Evolutionary conservation across 2,113 vertebrate species (phyloP), one percentile per base, ranked within the genome.

Genomic region (Tetrao urogallus): DNA sequence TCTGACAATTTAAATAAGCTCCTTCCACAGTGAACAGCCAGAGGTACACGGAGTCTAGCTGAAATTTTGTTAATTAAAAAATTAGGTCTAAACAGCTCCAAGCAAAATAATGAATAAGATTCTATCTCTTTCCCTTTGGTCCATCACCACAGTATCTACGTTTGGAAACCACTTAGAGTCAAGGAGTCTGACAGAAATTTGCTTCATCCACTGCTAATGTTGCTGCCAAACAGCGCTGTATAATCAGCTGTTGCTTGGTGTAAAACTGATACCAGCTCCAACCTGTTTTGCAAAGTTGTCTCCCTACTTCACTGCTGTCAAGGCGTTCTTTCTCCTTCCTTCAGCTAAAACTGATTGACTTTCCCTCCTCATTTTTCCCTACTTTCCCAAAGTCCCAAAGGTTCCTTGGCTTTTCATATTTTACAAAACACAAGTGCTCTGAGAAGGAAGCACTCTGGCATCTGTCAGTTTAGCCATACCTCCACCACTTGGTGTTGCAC

Each of bases 11-110:
- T 93, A 66, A 89, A 96, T 89, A 65, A 85, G 22, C 12, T 94
- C 75, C 67, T 80, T 78, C 34, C 2, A 14, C 42, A 90, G 77
- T 66, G 96, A 94, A 79, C 67, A 94, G 16, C 36, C 83, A 72
- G 72, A 52, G 8, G 52, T 45, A 89, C 38, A 57, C 20, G 10
- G 32, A 91, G 30, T 76, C 65, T 87, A 12, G 21, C 7, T 75
- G 69, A 95, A 74, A 32, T 65, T 91, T 76, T 61, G 56, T 86
- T 96, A 95, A 97, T 96, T 92, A 94, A 94, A 88, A 96, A 71
- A 67, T 28, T 36, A n/a, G 7, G 21, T 57, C n/a, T 87, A 58
- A 88, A 71, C 70, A 89, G 79, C 86, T 93, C 69, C 42, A 34
- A 95, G 94, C 74, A 96, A 78, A 72, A 94, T 89, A 90, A 63